phyloP scores from a whole-genome alignment of 2,888 invertebrate genomes.

The Gibbula magus region DNA sequence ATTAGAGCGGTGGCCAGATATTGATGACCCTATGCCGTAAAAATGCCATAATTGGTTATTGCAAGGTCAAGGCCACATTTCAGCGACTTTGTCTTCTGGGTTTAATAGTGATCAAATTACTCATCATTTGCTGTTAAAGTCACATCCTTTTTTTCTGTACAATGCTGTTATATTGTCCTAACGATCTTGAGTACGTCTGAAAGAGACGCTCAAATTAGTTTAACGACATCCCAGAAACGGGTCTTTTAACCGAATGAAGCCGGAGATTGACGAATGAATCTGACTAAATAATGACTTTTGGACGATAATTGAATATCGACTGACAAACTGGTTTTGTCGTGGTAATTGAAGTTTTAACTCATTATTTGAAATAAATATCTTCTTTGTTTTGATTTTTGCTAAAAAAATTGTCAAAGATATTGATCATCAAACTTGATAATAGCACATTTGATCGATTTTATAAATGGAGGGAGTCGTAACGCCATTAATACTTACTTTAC shows the following conservation, averaged over 20 bases:
- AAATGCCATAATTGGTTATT: background rate
- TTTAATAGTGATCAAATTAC: background rate
- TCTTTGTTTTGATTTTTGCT: too few species aligned
- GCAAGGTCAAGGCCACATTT: background rate
- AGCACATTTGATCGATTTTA: too few species aligned
- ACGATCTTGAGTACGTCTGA: background rate
- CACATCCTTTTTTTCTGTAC: background rate
- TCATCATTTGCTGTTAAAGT: background rate
- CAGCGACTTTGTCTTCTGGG: background rate
- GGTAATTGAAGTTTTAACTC: too few species aligned
- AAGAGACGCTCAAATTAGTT: background rate
- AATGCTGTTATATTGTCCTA: conserved; percentile 1
- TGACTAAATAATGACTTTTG: background rate
- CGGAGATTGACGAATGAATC: background rate
- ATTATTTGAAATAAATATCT: too few species aligned
- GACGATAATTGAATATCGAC: background rate
- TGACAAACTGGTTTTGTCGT: background rate
- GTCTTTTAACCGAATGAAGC: background rate
- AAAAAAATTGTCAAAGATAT: too few species aligned
- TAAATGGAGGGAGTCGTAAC: too few species aligned
- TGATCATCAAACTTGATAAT: too few species aligned
- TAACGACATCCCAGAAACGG: conserved; percentile 11
- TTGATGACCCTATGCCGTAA: background rate
- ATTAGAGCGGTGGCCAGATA: background rate
- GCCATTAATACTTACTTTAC: too few species aligned